Evolutionary conservation across 2,113 vertebrate genomes (phyloP).

Genomic region (Pleuronectes platessa): DNA sequence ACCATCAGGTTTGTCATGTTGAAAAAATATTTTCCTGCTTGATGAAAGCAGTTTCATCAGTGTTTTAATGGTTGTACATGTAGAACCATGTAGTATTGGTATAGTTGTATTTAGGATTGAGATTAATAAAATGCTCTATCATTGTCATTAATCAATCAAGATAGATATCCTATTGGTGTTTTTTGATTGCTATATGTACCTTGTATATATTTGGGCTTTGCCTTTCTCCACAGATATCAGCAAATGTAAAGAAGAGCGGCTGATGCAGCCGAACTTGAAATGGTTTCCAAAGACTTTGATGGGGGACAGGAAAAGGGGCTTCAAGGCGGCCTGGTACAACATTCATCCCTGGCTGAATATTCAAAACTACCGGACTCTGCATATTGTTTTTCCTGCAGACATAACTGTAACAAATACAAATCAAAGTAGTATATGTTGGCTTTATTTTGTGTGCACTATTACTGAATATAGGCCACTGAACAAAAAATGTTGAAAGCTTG

Average conservation of each 20-base stretch:
- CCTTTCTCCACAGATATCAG: conserved; percentile 2
- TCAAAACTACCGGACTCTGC: too few species aligned
- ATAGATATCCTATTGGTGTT: neutral
- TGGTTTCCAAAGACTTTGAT: neutral
- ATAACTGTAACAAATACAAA: too few species aligned
- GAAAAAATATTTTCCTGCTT: neutral
- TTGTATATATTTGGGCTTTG: neutral
- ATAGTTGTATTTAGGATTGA: too few species aligned
- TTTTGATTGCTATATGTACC: neutral
- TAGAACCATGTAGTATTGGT: neutral
- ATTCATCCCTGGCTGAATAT: neutral
- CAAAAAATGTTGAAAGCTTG: too few species aligned
- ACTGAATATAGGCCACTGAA: too few species aligned
- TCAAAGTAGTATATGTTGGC: too few species aligned
- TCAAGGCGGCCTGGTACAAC: neutral
- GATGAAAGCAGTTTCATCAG: neutral
- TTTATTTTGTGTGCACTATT: too few species aligned
- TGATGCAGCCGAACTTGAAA: neutral
- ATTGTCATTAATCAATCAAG: too few species aligned
- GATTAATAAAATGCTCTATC: too few species aligned
- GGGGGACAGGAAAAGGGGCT: neutral
- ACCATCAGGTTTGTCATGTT: neutral
- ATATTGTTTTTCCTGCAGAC: too few species aligned
- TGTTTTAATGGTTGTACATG: neutral
- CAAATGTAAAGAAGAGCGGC: neutral